Conservation (phyloP, 2,888 invertebrate genomes). For the Drosophila tanythrix region DNA sequence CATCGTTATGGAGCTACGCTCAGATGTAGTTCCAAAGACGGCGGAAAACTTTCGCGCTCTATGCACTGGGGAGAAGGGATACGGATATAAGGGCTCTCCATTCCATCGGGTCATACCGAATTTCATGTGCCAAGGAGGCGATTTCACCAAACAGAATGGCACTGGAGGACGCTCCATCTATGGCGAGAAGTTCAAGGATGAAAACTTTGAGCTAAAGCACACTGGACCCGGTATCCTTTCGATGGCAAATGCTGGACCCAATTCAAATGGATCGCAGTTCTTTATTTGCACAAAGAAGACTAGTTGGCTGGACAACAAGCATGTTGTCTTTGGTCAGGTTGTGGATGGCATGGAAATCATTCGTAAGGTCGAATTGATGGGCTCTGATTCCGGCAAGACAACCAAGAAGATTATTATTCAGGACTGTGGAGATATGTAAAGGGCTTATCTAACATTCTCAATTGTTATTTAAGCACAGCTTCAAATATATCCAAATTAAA, state of each 20-base stretch:
- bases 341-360: constrained; percentile 96
- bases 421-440: constrained; percentile 91
- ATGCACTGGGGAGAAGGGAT: constrained; percentile 97
- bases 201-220: constrained; percentile 97
- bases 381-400: constrained; percentile 93
- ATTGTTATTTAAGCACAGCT: not conserved
- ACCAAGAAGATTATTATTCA: constrained; percentile 91
- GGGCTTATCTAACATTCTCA: not conserved
- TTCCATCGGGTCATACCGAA: constrained; percentile 98
- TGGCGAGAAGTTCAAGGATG: constrained; percentile 97
- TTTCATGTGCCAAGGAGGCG: constrained; percentile 98
- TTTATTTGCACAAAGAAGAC: constrained; percentile 96
- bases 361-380: constrained; percentile 91
- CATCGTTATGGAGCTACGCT: constrained; percentile 87
- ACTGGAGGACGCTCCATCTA: constrained; percentile 98
- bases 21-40: constrained; percentile 96
- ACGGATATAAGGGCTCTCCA: constrained; percentile 95
- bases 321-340: constrained; percentile 94
- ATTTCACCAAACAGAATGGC: constrained; percentile 97
- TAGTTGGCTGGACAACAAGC: constrained; percentile 87
- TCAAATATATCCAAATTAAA: not conserved
- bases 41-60: constrained; percentile 98
- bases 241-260: constrained; percentile 98
- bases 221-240: constrained; percentile 95
- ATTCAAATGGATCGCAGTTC: constrained; percentile 98